Conservation (phyloP, 2,888 invertebrate genomes). For the Flabesymbios commensalis region DNA sequence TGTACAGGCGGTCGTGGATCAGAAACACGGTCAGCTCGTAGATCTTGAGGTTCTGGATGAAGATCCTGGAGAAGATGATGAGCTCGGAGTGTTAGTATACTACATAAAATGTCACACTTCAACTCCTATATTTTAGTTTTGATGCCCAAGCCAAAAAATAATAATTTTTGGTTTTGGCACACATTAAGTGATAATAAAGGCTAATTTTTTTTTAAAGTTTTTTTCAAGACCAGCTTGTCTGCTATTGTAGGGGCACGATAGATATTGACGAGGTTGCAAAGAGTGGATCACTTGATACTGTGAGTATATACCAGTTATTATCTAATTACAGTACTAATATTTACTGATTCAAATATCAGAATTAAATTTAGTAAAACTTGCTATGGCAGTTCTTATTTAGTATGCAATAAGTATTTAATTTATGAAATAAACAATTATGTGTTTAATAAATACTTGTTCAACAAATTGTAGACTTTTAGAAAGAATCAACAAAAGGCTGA, state of each 20-base stretch:
- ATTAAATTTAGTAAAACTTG: too few relatives aligned
- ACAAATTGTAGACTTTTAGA: too few relatives aligned
- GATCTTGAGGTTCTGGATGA: slow-evolving; percentile 85
- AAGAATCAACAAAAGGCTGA: too few relatives aligned
- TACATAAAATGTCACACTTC: neutral
- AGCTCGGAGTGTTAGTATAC: slow-evolving; percentile 35
- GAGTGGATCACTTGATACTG: slow-evolving; percentile 75
- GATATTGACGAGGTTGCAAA: slow-evolving; percentile 74
- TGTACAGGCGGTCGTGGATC: slow-evolving; percentile 59
- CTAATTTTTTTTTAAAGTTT: slow-evolving; percentile 3
- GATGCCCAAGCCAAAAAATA: too few relatives aligned
- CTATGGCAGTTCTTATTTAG: too few relatives aligned
- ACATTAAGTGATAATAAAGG: neutral
- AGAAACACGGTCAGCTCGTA: slow-evolving; percentile 60
- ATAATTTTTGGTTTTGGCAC: slow-evolving; percentile 1
- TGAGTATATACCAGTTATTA: slow-evolving; percentile 64
- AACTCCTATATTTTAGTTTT: neutral
- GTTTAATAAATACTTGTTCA: too few relatives aligned
- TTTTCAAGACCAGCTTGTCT: neutral
- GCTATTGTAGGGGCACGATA: slow-evolving; percentile 70
- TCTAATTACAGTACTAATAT: too few relatives aligned
- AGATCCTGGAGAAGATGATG: slow-evolving; percentile 88
- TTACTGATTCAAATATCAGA: too few relatives aligned
- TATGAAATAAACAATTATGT: too few relatives aligned
- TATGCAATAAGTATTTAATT: too few relatives aligned